A percentile compares a stretch with the other conserved stretches of the same genome.
Conservation (phyloP, 2,797 vertebrate genomes). For the Luscinia megarhynchos region DNA sequence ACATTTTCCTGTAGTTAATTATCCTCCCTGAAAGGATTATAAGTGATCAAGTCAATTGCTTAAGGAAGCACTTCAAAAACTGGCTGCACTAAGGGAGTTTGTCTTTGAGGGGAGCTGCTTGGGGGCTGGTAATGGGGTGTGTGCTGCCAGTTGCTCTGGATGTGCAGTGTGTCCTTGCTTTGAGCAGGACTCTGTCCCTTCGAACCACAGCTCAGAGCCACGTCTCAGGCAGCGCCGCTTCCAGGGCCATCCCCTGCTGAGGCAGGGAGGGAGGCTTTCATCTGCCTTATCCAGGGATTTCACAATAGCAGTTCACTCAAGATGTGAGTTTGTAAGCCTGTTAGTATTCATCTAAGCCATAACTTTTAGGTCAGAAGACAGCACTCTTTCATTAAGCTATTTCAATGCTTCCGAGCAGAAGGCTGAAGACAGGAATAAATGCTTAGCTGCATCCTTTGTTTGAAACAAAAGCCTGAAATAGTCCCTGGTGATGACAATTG, state of each 20-base stretch:
- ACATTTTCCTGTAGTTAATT: background rate
- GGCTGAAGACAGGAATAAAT: background rate
- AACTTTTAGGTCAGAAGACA: background rate
- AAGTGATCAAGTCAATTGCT: background rate
- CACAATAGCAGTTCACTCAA: conserved; percentile 6
- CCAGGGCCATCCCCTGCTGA: background rate
- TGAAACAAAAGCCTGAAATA: background rate
- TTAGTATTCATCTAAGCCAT: background rate
- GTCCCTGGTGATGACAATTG: background rate
- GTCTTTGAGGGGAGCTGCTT: background rate
- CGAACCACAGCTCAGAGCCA: background rate
- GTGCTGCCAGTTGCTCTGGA: background rate
- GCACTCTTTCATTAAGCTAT: background rate
- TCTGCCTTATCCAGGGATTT: conserved; percentile 3
- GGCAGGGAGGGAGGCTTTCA: background rate
- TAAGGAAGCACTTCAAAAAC: background rate
- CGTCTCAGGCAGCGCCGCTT: background rate
- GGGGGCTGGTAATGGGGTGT: background rate
- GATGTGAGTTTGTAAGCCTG: background rate
- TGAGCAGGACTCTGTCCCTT: background rate
- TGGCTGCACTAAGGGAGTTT: background rate
- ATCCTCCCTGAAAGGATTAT: background rate
- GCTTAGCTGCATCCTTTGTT: background rate
- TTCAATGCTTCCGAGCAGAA: background rate
- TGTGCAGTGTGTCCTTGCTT: background rate